phyloP scores from a whole-genome alignment of 2,113 vertebrate species.

The Heteronetta atricapilla region DNA sequence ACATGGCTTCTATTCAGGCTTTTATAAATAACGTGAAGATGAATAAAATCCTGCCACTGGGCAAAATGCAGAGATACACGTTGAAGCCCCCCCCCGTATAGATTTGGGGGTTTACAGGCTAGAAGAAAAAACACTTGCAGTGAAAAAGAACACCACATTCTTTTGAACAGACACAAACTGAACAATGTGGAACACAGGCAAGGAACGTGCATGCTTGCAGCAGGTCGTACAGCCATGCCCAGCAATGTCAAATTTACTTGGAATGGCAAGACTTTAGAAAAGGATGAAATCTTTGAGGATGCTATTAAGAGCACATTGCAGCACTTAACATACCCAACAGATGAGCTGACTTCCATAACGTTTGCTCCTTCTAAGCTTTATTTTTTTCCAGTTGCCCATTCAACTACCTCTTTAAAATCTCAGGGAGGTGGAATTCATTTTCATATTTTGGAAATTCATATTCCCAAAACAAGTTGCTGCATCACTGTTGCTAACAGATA shows the following conservation, averaged over 20 bases:
- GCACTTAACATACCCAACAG: rapidly evolving
- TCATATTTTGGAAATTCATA: neutral
- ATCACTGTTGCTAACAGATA: rapidly evolving
- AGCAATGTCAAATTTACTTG: neutral
- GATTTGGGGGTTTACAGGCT: neutral
- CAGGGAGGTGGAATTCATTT: neutral
- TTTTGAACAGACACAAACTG: neutral
- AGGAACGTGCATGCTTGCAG: neutral
- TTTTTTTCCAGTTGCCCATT: neutral
- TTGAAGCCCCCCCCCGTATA: neutral
- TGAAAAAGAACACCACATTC: neutral
- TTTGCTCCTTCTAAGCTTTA: rapidly evolving
- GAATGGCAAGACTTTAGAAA: neutral
- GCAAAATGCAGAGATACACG: neutral
- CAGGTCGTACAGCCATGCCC: neutral
- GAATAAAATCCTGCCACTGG: neutral
- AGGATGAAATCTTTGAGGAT: neutral
- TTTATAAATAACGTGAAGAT: neutral
- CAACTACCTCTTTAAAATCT: neutral
- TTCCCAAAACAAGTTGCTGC: neutral
- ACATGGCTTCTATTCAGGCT: neutral
- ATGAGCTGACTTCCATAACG: neutral
- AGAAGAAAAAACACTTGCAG: neutral
- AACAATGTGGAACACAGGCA: neutral
- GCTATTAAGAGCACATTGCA: neutral